Conservation (phyloP, 2,888 invertebrate genomes). For the Operophtera brumata region DNA sequence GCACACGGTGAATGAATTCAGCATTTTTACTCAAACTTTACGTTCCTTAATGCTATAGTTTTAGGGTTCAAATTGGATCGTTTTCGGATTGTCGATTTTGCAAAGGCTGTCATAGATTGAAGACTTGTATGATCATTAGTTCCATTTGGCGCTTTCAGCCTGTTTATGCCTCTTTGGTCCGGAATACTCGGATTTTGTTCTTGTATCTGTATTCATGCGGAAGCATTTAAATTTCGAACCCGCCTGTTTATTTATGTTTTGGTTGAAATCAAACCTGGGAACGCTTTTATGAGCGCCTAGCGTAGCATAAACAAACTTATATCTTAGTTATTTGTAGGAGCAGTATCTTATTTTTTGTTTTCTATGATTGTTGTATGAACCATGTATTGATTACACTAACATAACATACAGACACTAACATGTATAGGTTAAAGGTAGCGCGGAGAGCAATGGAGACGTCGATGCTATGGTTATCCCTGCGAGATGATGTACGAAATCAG, state of each 20-base stretch:
- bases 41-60: slow-evolving; percentile 11
- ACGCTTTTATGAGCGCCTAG: neutral
- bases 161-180: slow-evolving; percentile 50
- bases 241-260: slow-evolving; percentile 1
- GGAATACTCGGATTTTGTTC: slow-evolving; percentile 48
- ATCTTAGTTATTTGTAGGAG: too few relatives aligned
- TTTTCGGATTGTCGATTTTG: slow-evolving; percentile 1
- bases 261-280: slow-evolving; percentile 7
- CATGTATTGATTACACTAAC: too few relatives aligned
- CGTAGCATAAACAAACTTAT: too few relatives aligned
- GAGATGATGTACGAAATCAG: too few relatives aligned
- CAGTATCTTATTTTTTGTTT: too few relatives aligned
- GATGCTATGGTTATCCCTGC: too few relatives aligned
- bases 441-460: too few relatives aligned
- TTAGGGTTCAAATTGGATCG: slow-evolving; percentile 18
- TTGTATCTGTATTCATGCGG: slow-evolving; percentile 22
- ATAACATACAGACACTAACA: too few relatives aligned
- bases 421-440: too few relatives aligned
- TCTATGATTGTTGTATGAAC: too few relatives aligned
- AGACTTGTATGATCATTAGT: slow-evolving; percentile 54
- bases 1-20: slow-evolving; percentile 38
- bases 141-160: slow-evolving; percentile 46
- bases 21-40: slow-evolving; percentile 28
- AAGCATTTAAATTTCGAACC: slow-evolving; percentile 12
- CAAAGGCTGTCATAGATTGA: slow-evolving; percentile 32